Conservation (phyloP, 1,140 invertebrate species). For the Patella vulgata region DNA sequence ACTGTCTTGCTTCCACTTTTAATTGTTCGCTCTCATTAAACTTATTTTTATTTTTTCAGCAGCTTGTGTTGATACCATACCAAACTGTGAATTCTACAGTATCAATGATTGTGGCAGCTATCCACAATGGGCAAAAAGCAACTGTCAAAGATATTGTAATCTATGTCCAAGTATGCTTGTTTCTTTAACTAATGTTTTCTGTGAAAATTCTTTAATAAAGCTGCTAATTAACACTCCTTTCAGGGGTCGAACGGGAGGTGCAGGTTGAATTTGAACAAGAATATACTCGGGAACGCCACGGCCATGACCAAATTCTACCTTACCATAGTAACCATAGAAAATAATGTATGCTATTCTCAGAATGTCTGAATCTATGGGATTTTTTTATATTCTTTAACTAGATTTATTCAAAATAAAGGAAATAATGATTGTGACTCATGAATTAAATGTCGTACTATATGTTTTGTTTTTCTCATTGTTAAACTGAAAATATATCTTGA, state of each 20-base stretch:
- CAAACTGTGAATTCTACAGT: conserved; percentile 46
- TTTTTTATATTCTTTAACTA: too few species aligned
- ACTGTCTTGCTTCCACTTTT: too few species aligned
- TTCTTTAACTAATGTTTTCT: not conserved
- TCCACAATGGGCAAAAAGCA: conserved; percentile 42
- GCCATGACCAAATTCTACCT: not conserved
- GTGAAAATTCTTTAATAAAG: not conserved
- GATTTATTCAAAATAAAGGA: too few species aligned
- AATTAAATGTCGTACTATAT: too few species aligned
- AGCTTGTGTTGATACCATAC: conserved; percentile 35
- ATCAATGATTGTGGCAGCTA: conserved; percentile 30
- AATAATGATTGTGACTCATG: too few species aligned
- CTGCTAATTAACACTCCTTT: not conserved
- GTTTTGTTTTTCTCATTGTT: too few species aligned
- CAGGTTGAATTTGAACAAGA: not conserved
- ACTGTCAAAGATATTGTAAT: conserved; percentile 49
- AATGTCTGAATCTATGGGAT: too few species aligned
- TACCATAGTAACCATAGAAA: not conserved
- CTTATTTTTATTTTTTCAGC: too few species aligned
- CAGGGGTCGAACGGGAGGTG: not conserved
- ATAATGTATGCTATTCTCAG: too few species aligned
- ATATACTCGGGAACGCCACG: not conserved
- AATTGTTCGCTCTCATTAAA: too few species aligned
- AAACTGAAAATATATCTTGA: too few species aligned
- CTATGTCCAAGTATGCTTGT: conserved; percentile 29